Evolutionary conservation across 2,113 vertebrate species (phyloP).

Genomic region (Labeo catla): DNA sequence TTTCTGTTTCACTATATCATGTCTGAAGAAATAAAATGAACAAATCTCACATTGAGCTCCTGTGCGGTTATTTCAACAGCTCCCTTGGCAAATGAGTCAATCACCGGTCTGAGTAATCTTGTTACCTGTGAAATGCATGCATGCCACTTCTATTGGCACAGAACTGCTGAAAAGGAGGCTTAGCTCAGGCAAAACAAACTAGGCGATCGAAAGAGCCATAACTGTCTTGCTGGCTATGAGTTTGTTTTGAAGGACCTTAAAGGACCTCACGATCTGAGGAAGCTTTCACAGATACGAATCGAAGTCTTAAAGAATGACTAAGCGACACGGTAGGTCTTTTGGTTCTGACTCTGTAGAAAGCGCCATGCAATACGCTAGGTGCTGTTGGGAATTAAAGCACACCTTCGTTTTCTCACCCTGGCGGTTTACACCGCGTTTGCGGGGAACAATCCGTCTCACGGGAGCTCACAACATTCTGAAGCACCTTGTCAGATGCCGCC

Average conservation of each 20-base stretch:
- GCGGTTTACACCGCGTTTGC: conserved; percentile 78
- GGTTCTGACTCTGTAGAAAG: conserved; percentile 24
- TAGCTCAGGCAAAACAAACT: conserved; percentile 55
- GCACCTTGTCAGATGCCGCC: conserved; percentile 82
- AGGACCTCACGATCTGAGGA: neutral
- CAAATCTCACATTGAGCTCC: conserved; percentile 78
- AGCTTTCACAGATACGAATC: neutral
- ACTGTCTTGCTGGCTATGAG: neutral
- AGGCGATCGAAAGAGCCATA: conserved; percentile 5
- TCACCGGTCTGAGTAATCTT: conserved; percentile 90
- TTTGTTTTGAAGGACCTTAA: neutral
- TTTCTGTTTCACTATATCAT: conserved; percentile 27
- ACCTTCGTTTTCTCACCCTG: conserved; percentile 84
- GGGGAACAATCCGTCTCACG: conserved; percentile 82
- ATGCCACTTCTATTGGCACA: conserved; percentile 87
- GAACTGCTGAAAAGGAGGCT: conserved; percentile 73
- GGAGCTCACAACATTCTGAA: conserved; percentile 84
- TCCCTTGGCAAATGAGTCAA: conserved; percentile 87
- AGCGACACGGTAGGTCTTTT: neutral
- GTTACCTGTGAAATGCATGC: conserved; percentile 96
- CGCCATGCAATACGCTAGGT: neutral
- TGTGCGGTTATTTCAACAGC: conserved; percentile 87
- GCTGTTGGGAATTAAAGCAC: conserved; percentile 57
- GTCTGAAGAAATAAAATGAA: conserved; percentile 41
- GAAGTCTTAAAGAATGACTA: neutral